phyloP scores from a whole-genome alignment of 2,797 vertebrate species.

The Etheostoma nigrum region DNA sequence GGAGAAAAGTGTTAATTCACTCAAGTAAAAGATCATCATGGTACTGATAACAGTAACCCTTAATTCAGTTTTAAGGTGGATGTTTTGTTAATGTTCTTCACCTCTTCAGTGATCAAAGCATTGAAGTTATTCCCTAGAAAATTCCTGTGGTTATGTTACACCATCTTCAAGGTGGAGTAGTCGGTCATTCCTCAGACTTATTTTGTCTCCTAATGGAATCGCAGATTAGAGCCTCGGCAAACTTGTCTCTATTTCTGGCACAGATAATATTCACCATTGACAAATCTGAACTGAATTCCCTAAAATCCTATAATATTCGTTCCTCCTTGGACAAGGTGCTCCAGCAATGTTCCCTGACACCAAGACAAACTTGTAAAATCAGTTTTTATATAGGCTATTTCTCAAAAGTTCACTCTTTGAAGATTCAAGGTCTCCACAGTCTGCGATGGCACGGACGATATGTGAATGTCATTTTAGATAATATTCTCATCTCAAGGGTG shows the following conservation, averaged over 20 bases:
- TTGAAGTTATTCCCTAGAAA: background rate
- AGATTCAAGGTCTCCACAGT: conserved; percentile 13
- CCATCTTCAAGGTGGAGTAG: background rate
- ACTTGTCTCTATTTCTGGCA: conserved; percentile 16
- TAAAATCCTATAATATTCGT: conserved; percentile 16
- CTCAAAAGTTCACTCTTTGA: conserved; percentile 32
- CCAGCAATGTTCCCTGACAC: conserved; percentile 10
- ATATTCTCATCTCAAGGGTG: conserved; percentile 49
- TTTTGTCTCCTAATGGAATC: conserved; percentile 17
- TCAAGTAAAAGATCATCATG: conserved; percentile 33
- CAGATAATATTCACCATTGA: conserved; percentile 28
- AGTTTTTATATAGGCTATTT: conserved; percentile 23
- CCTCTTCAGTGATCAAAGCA: conserved; percentile 9
- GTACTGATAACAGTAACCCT: conserved; percentile 6
- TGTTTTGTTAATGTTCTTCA: background rate
- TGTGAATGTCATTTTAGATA: conserved; percentile 40
- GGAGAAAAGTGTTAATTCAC: conserved; percentile 33
- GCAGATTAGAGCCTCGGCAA: conserved; percentile 2
- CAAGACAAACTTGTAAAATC: conserved; percentile 29
- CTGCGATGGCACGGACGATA: conserved; percentile 10
- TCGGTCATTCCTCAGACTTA: conserved; percentile 5
- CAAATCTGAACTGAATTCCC: conserved; percentile 6
- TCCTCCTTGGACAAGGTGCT: conserved; percentile 13
- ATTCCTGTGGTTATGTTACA: background rate
- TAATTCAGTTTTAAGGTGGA: conserved; percentile 14